These are phyloP conservation scores for Monopis laevigella DNA, from an alignment of 2,888 invertebrate genomes.

Conservation along the genomic window DNA sequence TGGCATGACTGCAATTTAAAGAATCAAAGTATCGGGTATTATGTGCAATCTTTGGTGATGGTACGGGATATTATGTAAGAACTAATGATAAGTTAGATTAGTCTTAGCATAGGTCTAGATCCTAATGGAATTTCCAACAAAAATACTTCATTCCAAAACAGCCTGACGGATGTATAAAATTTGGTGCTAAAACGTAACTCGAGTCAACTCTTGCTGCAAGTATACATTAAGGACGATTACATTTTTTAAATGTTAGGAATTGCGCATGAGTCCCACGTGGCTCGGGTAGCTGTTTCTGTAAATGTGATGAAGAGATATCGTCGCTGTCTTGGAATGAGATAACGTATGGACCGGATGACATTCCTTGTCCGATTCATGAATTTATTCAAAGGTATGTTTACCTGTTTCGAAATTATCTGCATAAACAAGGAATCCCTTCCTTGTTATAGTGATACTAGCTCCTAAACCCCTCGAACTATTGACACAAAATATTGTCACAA, in stretches of 20 bases:
- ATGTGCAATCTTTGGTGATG: slow-evolving; percentile 86
- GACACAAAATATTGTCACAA: slow-evolving; percentile 63
- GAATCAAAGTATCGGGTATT: slow-evolving; percentile 80
- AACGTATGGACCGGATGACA: slow-evolving; percentile 56
- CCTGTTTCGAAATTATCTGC: slow-evolving; percentile 35
- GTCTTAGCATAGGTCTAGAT: slow-evolving; percentile 14
- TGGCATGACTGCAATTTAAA: slow-evolving; percentile 64
- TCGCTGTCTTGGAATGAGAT: slow-evolving; percentile 61
- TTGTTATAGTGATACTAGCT: slow-evolving; percentile 66
- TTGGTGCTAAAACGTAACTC: slow-evolving; percentile 44
- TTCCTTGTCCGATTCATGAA: slow-evolving; percentile 55
- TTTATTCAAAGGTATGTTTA: slow-evolving; percentile 27
- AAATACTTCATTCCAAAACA: slow-evolving; percentile 56
- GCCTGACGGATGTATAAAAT: slow-evolving; percentile 22
- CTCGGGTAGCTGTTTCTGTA: too few species aligned
- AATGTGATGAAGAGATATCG: slow-evolving; percentile 13
- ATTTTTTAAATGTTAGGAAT: too few species aligned
- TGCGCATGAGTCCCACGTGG: too few species aligned
- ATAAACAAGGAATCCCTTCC: slow-evolving; percentile 56
- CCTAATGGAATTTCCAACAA: slow-evolving; percentile 3
- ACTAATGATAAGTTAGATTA: slow-evolving; percentile 22
- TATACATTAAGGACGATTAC: too few species aligned
- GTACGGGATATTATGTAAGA: slow-evolving; percentile 45
- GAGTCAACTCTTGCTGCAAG: too few species aligned
- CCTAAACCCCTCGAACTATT: slow-evolving; percentile 58